Percentiles rank a stretch among this genome's conserved stretches.
Conservation (phyloP, 2,888 invertebrate species). For the Scelioninae gen. 1 region DNA sequence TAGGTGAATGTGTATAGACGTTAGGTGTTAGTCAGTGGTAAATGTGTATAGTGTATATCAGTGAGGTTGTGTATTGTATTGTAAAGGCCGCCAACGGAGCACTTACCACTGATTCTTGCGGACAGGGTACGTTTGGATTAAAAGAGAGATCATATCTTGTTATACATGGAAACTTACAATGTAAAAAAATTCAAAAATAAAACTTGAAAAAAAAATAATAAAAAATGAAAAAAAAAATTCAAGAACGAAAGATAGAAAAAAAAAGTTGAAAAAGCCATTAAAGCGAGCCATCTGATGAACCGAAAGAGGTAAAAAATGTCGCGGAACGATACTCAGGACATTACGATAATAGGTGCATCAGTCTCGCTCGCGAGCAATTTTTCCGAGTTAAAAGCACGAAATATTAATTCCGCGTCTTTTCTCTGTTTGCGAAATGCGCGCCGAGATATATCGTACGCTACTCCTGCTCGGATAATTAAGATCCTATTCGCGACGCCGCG, state of each 20-base stretch:
- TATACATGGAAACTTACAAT: background rate
- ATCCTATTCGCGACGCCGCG: conserved; percentile 64
- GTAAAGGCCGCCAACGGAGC: too few species aligned
- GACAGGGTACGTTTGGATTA: too few species aligned
- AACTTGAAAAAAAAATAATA: background rate
- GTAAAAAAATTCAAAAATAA: background rate
- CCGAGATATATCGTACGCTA: conserved; percentile 45
- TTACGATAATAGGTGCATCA: conserved; percentile 26
- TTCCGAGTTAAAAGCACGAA: conserved; percentile 19
- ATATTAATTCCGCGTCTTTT: conserved; percentile 46
- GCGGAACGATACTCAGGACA: conserved; percentile 3
- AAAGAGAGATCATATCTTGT: background rate
- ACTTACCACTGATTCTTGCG: too few species aligned
- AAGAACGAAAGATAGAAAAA: background rate
- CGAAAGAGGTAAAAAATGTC: conserved; percentile 3
- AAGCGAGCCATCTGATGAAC: conserved; percentile 4
- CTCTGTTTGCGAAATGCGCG: conserved; percentile 28
- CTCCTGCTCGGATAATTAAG: conserved; percentile 60
- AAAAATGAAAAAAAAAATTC: background rate
- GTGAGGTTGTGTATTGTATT: too few species aligned
- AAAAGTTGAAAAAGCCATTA: conserved; percentile 1
- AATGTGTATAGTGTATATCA: too few species aligned
- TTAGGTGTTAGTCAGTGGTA: too few species aligned
- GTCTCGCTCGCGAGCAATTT: background rate
- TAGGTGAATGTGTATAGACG: too few species aligned